A percentile compares a stretch with the other conserved stretches of the same genome.
Evolutionary conservation across 1,140 invertebrate genomes (phyloP).

Genomic region (Zaprionus ornatus): DNA sequence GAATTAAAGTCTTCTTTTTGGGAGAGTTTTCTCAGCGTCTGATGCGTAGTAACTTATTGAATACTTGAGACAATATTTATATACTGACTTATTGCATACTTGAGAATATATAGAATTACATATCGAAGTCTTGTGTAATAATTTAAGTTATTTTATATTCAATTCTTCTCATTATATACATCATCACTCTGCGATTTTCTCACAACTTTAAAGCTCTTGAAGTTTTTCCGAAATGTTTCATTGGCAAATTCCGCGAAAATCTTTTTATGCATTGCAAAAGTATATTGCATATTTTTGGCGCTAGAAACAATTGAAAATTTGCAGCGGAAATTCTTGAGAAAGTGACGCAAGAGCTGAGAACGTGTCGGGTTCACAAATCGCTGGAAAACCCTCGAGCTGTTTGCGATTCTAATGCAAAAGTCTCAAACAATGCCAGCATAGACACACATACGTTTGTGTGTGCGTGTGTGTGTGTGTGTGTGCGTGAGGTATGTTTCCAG

Average conservation of each 20-base stretch:
- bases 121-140: no score
- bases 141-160: no score
- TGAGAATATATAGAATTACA: no score
- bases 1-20: neutral
- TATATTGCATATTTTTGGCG: neutral
- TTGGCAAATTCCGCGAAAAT: neutral
- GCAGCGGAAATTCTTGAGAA: neutral
- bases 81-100: no score
- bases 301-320: neutral
- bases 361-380: neutral
- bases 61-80: no score
- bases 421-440: constrained; percentile 7
- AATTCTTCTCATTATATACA: no score
- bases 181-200: no score
- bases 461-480: constrained; percentile 41
- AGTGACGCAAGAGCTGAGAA: constrained; percentile 3
- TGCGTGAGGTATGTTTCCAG: constrained; percentile 33
- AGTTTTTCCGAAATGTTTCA: no score
- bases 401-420: neutral
- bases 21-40: neutral
- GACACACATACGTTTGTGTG: neutral
- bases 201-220: no score
- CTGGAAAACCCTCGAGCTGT: constrained; percentile 18
- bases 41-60: neutral
- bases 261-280: neutral